A percentile compares a stretch with the other conserved stretches of the same genome.
Evolutionary conservation across 2,797 vertebrate genomes (phyloP).

Genomic region (Amphiprion clarkii): DNA sequence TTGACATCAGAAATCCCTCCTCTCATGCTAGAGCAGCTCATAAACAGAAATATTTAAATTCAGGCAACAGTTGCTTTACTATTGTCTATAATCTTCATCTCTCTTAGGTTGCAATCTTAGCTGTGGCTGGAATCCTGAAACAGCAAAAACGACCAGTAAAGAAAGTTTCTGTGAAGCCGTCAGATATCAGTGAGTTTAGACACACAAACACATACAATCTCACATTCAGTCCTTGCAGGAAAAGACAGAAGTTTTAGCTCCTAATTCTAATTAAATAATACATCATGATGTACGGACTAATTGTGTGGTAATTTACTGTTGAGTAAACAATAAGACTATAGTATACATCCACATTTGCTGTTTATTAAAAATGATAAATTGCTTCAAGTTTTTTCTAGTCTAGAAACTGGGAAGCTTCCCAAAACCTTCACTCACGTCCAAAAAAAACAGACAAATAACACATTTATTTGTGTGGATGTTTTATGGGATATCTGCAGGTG

Average conservation of each 20-base stretch:
- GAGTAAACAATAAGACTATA: neutral
- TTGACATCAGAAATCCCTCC: neutral
- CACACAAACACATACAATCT: neutral
- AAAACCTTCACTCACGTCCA: neutral
- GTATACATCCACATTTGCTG: slow-evolving; percentile 26
- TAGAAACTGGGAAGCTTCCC: neutral
- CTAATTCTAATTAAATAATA: slow-evolving; percentile 5
- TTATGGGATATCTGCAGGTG: slow-evolving; percentile 81
- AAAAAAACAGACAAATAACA: neutral
- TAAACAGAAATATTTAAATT: slow-evolving; percentile 21
- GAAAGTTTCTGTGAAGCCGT: slow-evolving; percentile 91
- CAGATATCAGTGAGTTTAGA: slow-evolving; percentile 89
- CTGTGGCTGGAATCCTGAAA: slow-evolving; percentile 94
- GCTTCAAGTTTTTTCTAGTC: slow-evolving; percentile 9
- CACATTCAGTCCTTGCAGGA: neutral
- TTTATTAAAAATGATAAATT: slow-evolving; percentile 21
- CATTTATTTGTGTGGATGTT: neutral
- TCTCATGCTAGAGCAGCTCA: slow-evolving; percentile 3
- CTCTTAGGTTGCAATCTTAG: slow-evolving; percentile 92
- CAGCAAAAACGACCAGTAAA: slow-evolving; percentile 92
- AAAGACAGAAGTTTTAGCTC: neutral
- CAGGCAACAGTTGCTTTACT: neutral
- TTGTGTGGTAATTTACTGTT: slow-evolving; percentile 19
- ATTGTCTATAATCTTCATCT: neutral
- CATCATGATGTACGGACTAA: slow-evolving; percentile 13